These are phyloP conservation scores for Balanococcus diminutus DNA, from an alignment of 2,888 invertebrate species.

Conservation along the genomic window DNA sequence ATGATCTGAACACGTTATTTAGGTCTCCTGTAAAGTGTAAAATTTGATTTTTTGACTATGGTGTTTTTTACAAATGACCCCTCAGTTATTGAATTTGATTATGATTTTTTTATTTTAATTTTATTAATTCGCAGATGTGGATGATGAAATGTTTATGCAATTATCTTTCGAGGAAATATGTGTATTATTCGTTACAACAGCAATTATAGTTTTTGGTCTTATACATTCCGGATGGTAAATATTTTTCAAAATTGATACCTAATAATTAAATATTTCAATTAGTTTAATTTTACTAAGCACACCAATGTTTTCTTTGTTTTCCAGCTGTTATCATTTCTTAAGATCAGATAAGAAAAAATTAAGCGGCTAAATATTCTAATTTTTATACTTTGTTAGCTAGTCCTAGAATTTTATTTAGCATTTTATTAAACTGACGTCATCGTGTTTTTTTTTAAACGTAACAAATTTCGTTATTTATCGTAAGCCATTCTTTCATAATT, in stretches of 20 bases:
- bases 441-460: conserved; percentile 32
- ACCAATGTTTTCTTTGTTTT: not conserved
- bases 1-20: too few relatives aligned
- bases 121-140: conserved; percentile 18
- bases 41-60: too few relatives aligned
- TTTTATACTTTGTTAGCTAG: conserved; percentile 27
- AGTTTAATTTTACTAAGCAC: not conserved
- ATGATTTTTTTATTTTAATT: not conserved
- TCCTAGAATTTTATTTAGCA: conserved; percentile 21
- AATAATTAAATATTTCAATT: not conserved
- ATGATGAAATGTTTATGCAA: conserved; percentile 43
- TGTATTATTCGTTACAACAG: conserved; percentile 28
- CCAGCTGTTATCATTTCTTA: conserved; percentile 40
- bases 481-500: conserved; percentile 21
- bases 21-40: too few relatives aligned
- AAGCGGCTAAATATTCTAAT: not conserved
- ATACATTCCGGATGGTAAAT: conserved; percentile 50
- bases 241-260: not conserved
- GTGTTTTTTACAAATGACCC: too few relatives aligned
- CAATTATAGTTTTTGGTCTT: not conserved
- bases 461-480: conserved; percentile 35
- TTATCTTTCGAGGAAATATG: conserved; percentile 45
- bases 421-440: conserved; percentile 33
- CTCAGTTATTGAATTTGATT: not conserved
- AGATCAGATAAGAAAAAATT: conserved; percentile 39